A percentile compares a stretch with the other conserved stretches of the same genome.
Conservation (phyloP, 1,140 invertebrate species). For the Bombus breviceps region DNA sequence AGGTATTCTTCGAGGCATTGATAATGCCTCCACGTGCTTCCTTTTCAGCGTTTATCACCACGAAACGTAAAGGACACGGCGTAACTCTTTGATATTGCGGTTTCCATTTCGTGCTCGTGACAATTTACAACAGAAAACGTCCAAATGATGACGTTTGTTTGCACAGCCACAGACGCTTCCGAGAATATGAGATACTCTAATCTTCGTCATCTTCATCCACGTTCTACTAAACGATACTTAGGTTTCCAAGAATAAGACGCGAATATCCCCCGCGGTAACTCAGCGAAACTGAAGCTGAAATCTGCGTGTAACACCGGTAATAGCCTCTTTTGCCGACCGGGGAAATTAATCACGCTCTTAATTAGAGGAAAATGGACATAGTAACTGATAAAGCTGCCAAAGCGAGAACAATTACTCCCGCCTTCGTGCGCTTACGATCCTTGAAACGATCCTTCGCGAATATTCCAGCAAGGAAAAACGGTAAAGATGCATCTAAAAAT, state of each 20-base stretch:
- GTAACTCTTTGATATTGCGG: background rate
- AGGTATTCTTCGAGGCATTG: background rate
- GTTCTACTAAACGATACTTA: background rate
- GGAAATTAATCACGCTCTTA: constrained; percentile 7
- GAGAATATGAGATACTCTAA: background rate
- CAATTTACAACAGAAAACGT: background rate
- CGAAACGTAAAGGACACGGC: background rate
- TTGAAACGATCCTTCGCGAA: background rate
- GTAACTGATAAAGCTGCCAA: background rate
- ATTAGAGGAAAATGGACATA: background rate
- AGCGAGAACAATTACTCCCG: background rate
- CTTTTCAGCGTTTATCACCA: background rate
- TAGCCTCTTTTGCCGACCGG: too few species aligned
- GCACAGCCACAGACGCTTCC: background rate
- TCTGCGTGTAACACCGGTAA: background rate
- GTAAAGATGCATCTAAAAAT: too few species aligned
- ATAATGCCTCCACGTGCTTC: background rate
- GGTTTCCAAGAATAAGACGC: background rate
- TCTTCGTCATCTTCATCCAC: background rate
- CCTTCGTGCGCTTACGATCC: background rate
- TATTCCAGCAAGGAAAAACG: background rate
- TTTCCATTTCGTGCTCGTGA: background rate
- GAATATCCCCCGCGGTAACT: background rate
- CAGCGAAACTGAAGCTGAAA: background rate
- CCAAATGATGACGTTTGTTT: background rate